Percentiles rank a stretch among this genome's conserved stretches.
Evolutionary conservation across 1,140 invertebrate genomes (phyloP).

Genomic region (Drosophila hydei): DNA sequence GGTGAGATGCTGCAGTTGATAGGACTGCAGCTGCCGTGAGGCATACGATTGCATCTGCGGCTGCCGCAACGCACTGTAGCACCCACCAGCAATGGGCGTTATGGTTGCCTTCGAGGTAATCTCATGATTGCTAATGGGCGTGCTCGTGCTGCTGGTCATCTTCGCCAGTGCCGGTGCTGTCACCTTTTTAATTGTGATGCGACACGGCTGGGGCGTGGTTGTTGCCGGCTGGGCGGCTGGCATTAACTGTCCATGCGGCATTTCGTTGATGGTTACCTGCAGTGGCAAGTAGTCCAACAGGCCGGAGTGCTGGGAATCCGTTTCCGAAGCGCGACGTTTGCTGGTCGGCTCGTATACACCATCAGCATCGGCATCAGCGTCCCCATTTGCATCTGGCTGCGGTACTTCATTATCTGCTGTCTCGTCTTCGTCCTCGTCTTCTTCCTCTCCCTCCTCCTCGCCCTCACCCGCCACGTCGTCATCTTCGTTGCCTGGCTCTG

Average conservation of each 20-base stretch:
- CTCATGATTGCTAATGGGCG: slow-evolving; percentile 39
- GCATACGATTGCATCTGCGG: slow-evolving; percentile 28
- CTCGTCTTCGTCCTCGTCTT: slow-evolving; percentile 24
- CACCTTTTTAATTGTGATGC: slow-evolving; percentile 74
- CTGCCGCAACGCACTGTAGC: slow-evolving; percentile 33
- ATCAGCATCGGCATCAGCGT: slow-evolving; percentile 16
- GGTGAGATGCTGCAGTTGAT: slow-evolving; percentile 51
- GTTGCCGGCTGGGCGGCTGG: slow-evolving; percentile 21
- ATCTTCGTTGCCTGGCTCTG: slow-evolving; percentile 38
- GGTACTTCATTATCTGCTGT: slow-evolving; percentile 28
- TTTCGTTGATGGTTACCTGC: slow-evolving; percentile 69
- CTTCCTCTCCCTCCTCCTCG: slow-evolving; percentile 34
- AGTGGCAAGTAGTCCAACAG: slow-evolving; percentile 65
- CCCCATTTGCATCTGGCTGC: slow-evolving; percentile 15
- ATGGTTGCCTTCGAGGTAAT: slow-evolving; percentile 70
- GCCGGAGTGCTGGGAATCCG: slow-evolving; percentile 70
- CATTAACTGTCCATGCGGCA: slow-evolving; percentile 40
- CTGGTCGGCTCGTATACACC: slow-evolving; percentile 40
- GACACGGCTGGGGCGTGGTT: slow-evolving; percentile 50
- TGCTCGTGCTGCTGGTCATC: slow-evolving; percentile 4
- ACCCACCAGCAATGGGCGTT: slow-evolving; percentile 52
- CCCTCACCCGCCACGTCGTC: slow-evolving; percentile 10
- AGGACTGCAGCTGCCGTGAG: slow-evolving; percentile 44
- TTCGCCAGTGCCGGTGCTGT: slow-evolving; percentile 30
- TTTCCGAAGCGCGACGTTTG: slow-evolving; percentile 56